Conservation (phyloP, 2,888 invertebrate genomes). For the Drosophila sordidula region DNA sequence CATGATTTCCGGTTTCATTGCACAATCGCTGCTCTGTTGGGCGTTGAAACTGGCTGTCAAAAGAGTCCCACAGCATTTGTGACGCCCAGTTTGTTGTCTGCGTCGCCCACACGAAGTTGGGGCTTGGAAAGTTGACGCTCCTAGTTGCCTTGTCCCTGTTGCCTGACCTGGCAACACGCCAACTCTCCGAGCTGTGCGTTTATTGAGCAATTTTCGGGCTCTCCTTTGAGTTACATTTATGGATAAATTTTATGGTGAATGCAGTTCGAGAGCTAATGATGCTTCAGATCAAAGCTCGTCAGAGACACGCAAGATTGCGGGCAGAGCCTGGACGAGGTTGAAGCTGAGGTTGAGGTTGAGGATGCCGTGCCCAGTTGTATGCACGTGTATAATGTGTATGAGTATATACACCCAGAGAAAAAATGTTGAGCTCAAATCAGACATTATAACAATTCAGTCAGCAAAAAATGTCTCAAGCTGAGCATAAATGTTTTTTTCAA, state of each 20-base stretch:
- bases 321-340: neutral
- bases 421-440: neutral
- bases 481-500: neutral
- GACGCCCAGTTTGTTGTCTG: conserved; percentile 28
- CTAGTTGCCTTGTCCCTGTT: conserved; percentile 41
- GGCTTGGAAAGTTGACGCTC: conserved; percentile 49
- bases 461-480: neutral
- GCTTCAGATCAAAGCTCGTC: conserved; percentile 60
- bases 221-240: conserved; percentile 12
- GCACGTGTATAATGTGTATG: conserved; percentile 12
- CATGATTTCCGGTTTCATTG: conserved; percentile 25
- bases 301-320: conserved; percentile 63
- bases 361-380: conserved; percentile 35
- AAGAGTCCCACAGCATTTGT: neutral
- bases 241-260: conserved; percentile 28
- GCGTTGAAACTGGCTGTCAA: conserved; percentile 10
- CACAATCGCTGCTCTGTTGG: neutral
- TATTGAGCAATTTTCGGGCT: conserved; percentile 69
- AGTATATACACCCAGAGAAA: neutral
- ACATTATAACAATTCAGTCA: neutral
- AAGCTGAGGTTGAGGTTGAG: conserved; percentile 1
- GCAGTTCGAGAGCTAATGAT: conserved; percentile 64
- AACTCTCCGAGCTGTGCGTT: conserved; percentile 26
- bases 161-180: conserved; percentile 43
- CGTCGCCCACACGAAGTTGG: conserved; percentile 55